Evolutionary conservation across 2,797 vertebrate species (phyloP).

Genomic region (Vireo griseus): DNA sequence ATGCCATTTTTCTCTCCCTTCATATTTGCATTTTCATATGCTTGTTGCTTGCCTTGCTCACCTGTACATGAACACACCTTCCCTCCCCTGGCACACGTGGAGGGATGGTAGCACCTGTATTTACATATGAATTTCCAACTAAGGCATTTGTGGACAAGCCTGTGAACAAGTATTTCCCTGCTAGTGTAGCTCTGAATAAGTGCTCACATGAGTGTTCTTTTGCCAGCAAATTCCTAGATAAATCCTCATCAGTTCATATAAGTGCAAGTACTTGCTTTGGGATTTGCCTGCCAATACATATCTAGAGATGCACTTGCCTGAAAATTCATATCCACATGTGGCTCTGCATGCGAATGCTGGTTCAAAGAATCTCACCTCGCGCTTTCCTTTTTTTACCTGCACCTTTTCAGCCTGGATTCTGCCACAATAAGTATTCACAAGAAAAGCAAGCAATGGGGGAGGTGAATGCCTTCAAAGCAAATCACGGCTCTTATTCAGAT

Average conservation of each 20-base stretch:
- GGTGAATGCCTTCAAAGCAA: conserved; percentile 34
- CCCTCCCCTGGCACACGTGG: neutral
- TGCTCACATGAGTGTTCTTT: conserved; percentile 9
- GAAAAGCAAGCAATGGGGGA: conserved; percentile 27
- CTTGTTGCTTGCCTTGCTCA: neutral
- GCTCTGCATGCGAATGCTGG: conserved; percentile 26
- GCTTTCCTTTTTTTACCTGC: conserved; percentile 3
- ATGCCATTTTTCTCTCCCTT: neutral
- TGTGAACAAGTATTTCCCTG: conserved; percentile 24
- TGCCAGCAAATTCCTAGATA: conserved; percentile 40
- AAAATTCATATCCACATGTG: conserved; percentile 32
- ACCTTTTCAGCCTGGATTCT: conserved; percentile 43
- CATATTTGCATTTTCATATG: neutral
- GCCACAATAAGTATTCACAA: neutral
- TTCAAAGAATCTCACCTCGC: neutral
- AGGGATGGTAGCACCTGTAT: neutral
- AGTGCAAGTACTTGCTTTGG: conserved; percentile 30
- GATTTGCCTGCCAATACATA: conserved; percentile 36
- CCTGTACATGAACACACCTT: neutral
- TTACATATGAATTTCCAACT: neutral
- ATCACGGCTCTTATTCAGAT: conserved; percentile 6
- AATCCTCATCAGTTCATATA: conserved; percentile 53
- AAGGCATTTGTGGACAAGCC: neutral
- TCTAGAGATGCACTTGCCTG: conserved; percentile 28
- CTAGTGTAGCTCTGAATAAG: neutral